A percentile compares a stretch with the other conserved stretches of the same genome.
phyloP scores from a whole-genome alignment of 2,113 vertebrate genomes.

The Tiliqua scincoides region DNA sequence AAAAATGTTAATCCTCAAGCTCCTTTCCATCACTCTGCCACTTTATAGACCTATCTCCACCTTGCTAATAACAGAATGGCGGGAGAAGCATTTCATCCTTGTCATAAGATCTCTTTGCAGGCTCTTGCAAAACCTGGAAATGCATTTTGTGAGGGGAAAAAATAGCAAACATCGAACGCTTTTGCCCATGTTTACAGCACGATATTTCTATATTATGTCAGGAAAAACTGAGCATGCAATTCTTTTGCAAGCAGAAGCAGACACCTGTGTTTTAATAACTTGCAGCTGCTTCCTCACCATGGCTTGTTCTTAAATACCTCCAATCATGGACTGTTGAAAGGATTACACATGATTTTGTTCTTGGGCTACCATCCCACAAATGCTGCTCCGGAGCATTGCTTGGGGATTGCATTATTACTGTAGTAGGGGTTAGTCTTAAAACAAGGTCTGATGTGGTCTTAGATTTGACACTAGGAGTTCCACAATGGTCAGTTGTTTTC shows the following conservation, averaged over 20 bases:
- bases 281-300: slow-evolving; percentile 24
- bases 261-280: slow-evolving; percentile 3
- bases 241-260: slow-evolving; percentile 31
- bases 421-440: no score
- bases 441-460: no score
- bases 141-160: background rate
- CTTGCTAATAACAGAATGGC: background rate
- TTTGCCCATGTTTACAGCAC: background rate
- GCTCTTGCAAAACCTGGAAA: background rate
- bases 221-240: background rate
- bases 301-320: slow-evolving; percentile 28
- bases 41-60: slow-evolving; percentile 6
- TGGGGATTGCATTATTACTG: no score
- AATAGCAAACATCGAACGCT: background rate
- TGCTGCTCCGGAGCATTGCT: no score
- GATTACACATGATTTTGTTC: accelerated
- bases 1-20: background rate
- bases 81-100: background rate
- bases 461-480: no score
- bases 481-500: no score
- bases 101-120: background rate
- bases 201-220: background rate
- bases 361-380: no score
- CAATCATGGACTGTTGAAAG: slow-evolving; percentile 1
- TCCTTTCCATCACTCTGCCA: background rate